These are phyloP conservation scores for Xenentodon cancila DNA, from an alignment of 2,797 vertebrate genomes.

Conservation along the genomic window DNA sequence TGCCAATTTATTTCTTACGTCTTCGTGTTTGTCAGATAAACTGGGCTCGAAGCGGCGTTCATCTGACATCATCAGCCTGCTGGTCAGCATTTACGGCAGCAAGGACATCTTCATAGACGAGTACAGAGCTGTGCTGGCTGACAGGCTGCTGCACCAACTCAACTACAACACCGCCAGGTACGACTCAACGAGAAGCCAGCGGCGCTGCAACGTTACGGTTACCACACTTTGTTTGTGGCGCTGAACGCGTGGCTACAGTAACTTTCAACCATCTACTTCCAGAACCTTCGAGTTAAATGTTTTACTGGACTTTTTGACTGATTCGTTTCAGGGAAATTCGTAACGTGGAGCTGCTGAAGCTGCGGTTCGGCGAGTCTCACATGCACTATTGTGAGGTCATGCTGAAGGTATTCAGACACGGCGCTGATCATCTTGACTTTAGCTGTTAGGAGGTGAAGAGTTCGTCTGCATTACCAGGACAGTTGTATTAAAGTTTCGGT, in stretches of 20 bases:
- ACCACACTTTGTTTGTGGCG: no score
- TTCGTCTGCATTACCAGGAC: neutral
- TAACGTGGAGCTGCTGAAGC: slow-evolving; percentile 96
- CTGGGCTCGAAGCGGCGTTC: slow-evolving; percentile 92
- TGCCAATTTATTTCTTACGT: no score
- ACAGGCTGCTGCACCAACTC: slow-evolving; percentile 93
- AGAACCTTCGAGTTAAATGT: no score
- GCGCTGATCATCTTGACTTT: neutral
- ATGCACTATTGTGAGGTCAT: slow-evolving; percentile 99
- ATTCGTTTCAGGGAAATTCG: slow-evolving; percentile 89
- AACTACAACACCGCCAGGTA: slow-evolving; percentile 96
- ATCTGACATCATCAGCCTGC: slow-evolving; percentile 97
- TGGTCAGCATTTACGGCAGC: slow-evolving; percentile 98
- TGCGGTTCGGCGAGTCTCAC: slow-evolving; percentile 95
- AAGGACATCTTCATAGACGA: slow-evolving; percentile 98
- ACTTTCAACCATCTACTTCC: no score
- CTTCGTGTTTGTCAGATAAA: slow-evolving; percentile 81
- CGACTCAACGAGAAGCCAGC: neutral
- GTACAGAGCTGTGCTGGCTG: slow-evolving; percentile 93
- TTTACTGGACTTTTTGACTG: no score
- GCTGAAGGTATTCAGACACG: slow-evolving; percentile 87
- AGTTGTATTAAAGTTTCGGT: neutral
- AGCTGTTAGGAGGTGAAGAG: neutral
- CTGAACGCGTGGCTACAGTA: neutral
- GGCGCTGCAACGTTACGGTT: no score